Conservation (phyloP, 2,888 invertebrate genomes). For the Eremobia ochroleuca region DNA sequence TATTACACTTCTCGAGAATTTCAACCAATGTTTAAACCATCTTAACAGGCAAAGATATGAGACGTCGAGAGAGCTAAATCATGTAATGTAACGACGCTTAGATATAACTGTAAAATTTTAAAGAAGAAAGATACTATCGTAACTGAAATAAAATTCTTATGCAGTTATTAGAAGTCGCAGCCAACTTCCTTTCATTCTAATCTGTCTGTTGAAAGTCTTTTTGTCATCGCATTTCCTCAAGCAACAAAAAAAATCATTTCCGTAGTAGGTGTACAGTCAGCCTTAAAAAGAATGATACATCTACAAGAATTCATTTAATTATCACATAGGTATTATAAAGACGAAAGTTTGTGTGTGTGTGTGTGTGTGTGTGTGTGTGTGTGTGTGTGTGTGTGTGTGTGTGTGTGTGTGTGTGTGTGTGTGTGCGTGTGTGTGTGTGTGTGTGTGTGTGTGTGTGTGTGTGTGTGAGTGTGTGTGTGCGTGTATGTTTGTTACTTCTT, state of each 20-base stretch:
- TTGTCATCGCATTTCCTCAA: constrained; percentile 43
- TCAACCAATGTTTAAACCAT: not conserved
- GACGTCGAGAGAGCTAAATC: constrained; percentile 33
- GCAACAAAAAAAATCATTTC: constrained; percentile 53
- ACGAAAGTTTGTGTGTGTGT: no score
- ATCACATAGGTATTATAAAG: no score
- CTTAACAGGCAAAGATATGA: not conserved
- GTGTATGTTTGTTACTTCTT: no score
- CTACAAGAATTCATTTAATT: not conserved
- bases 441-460: no score
- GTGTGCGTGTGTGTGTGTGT: no score
- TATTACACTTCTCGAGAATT: not conserved
- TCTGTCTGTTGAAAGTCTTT: constrained; percentile 53
- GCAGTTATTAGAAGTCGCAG: constrained; percentile 35
- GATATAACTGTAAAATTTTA: not conserved
- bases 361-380: no score
- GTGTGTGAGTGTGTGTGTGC: no score
- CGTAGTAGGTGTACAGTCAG: not conserved
- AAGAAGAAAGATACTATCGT: not conserved
- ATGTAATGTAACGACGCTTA: constrained; percentile 6
- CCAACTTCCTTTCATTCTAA: constrained; percentile 28
- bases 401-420: no score
- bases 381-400: no score
- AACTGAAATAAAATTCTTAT: constrained; percentile 31
- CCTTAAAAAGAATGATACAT: not conserved